Evolutionary conservation across 2,113 vertebrate genomes (phyloP).

Genomic region (Bufo bufo): DNA sequence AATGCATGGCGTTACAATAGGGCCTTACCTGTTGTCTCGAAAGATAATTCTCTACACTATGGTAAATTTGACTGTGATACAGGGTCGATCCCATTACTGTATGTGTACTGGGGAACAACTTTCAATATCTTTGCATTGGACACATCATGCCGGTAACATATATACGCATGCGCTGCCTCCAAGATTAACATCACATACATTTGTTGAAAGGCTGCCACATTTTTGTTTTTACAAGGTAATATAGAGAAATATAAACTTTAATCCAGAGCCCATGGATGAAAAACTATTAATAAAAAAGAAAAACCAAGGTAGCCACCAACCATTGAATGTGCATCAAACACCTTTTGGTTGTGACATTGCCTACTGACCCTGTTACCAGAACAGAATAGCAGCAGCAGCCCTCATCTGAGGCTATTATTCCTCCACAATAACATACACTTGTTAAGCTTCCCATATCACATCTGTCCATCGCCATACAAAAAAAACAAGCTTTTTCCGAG

Average conservation of each 20-base stretch:
- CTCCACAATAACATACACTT: slow-evolving; percentile 37
- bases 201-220: slow-evolving; percentile 46
- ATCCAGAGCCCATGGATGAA: slow-evolving; percentile 33
- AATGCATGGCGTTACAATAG: slow-evolving; percentile 18
- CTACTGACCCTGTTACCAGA: slow-evolving; percentile 42
- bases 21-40: not conserved
- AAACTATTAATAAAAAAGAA: slow-evolving; percentile 21
- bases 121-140: slow-evolving; percentile 51
- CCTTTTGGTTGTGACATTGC: slow-evolving; percentile 36
- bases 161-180: slow-evolving; percentile 55
- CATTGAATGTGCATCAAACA: slow-evolving; percentile 36
- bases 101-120: slow-evolving; percentile 46
- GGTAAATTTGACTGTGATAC: slow-evolving; percentile 38
- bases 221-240: slow-evolving; percentile 50
- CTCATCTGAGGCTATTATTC: not conserved
- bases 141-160: slow-evolving; percentile 58
- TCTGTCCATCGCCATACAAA: slow-evolving; percentile 23
- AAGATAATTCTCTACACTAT: slow-evolving; percentile 24
- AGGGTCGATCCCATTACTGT: not conserved
- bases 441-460: slow-evolving; percentile 18
- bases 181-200: slow-evolving; percentile 52
- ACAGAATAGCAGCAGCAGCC: slow-evolving; percentile 29
- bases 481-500: slow-evolving; percentile 9
- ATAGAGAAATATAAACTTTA: slow-evolving; percentile 54
- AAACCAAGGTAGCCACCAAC: slow-evolving; percentile 39